These are phyloP conservation scores for Acanthosepion pharaonis DNA, from an alignment of 2,888 invertebrate genomes.

Conservation along the genomic window DNA sequence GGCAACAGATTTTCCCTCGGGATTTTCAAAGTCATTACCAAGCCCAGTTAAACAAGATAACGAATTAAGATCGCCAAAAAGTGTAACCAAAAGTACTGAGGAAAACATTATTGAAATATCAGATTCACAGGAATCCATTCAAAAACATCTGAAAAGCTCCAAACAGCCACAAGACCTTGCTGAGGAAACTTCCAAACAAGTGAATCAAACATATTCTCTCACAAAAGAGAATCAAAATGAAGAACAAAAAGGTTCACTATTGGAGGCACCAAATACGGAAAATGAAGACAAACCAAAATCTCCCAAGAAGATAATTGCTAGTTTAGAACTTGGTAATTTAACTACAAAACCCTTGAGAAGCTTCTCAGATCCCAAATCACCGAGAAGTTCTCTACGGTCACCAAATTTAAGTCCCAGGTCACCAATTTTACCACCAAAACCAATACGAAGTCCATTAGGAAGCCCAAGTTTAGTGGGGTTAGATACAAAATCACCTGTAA, in stretches of 20 bases:
- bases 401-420: neutral
- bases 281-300: neutral
- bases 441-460: neutral
- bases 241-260: neutral
- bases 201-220: neutral
- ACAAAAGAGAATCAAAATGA: neutral
- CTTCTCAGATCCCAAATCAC: neutral
- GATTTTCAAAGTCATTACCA: neutral
- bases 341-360: neutral
- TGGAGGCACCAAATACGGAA: neutral
- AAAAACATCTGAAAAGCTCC: neutral
- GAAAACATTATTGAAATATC: neutral
- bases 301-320: neutral
- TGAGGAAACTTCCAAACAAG: neutral
- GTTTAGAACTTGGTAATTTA: neutral
- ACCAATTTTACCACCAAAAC: slow-evolving; percentile 34
- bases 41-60: neutral
- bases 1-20: neutral
- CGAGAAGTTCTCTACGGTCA: neutral
- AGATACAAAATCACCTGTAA: neutral
- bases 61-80: neutral
- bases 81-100: neutral
- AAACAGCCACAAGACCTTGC: neutral
- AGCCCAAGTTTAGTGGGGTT: neutral
- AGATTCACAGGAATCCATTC: neutral